Conservation (phyloP, 2,113 vertebrate genomes). For the Urocynchramus pylzowi region DNA sequence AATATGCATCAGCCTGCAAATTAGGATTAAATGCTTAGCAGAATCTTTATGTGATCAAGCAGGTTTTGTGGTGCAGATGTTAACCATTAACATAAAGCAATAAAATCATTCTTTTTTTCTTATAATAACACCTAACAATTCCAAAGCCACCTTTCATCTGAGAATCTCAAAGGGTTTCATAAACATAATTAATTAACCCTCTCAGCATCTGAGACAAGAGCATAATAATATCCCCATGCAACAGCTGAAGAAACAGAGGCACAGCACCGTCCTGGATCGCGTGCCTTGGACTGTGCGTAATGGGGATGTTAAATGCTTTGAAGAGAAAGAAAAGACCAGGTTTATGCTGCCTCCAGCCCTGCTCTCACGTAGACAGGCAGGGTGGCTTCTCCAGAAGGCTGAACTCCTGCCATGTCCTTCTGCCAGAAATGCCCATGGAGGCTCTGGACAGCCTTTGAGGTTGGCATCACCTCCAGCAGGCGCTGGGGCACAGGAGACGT, state of each 20-base stretch:
- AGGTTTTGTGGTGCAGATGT: constrained; percentile 66
- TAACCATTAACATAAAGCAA: constrained; percentile 64
- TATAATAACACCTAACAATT: constrained; percentile 64
- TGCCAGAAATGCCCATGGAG: neutral
- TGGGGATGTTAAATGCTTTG: neutral
- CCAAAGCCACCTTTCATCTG: constrained; percentile 51
- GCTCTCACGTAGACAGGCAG: neutral
- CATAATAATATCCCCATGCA: neutral
- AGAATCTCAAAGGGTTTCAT: constrained; percentile 52
- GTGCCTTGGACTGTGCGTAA: neutral
- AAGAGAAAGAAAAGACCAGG: neutral
- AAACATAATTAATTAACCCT: constrained; percentile 61
- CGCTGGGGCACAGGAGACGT: fast-evolving
- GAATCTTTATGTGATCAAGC: constrained; percentile 67
- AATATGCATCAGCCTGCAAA: constrained; percentile 70
- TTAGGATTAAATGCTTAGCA: constrained; percentile 66
- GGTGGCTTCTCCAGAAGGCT: neutral
- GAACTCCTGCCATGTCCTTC: neutral
- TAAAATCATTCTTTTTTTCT: constrained; percentile 58
- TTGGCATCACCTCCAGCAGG: neutral
- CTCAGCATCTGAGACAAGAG: constrained; percentile 1
- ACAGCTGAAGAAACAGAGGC: constrained; percentile 14
- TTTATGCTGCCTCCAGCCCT: neutral
- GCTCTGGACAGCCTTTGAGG: neutral
- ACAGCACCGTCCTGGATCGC: neutral